Evolutionary conservation across 1,140 invertebrate genomes (phyloP).

Genomic region (Hycleus cichorii): DNA sequence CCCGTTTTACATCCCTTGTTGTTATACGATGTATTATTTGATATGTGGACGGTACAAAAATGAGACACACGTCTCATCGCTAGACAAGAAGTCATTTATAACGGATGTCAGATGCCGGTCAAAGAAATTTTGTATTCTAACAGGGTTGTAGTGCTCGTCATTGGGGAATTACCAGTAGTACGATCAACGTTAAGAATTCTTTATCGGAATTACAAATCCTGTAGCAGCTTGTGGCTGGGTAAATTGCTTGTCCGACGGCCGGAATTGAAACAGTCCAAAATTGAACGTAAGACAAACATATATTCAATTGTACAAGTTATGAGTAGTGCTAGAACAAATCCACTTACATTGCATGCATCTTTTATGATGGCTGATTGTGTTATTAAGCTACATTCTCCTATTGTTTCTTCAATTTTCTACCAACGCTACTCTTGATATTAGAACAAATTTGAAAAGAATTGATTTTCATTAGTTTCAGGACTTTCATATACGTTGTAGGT

Average conservation of each 20-base stretch:
- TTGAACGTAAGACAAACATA: too few species aligned
- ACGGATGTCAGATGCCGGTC: slow-evolving; percentile 32
- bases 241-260: too few species aligned
- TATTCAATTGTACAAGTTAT: neutral
- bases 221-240: neutral
- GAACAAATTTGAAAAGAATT: too few species aligned
- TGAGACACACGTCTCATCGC: slow-evolving; percentile 22
- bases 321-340: slow-evolving; percentile 14
- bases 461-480: too few species aligned
- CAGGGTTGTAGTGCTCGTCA: slow-evolving; percentile 5
- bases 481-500: too few species aligned
- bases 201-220: slow-evolving; percentile 34
- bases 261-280: too few species aligned
- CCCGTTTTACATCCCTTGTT: too few species aligned
- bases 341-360: slow-evolving; percentile 30
- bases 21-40: slow-evolving; percentile 19
- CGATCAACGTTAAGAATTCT: slow-evolving; percentile 25
- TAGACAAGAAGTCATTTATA: slow-evolving; percentile 24
- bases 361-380: slow-evolving; percentile 16
- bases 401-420: too few species aligned
- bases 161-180: slow-evolving; percentile 6
- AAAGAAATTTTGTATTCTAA: slow-evolving; percentile 31
- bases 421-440: too few species aligned
- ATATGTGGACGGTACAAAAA: slow-evolving; percentile 26
- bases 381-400: too few species aligned